Conservation (phyloP, 2,113 vertebrate species). For the Sakesphorus luctuosus region DNA sequence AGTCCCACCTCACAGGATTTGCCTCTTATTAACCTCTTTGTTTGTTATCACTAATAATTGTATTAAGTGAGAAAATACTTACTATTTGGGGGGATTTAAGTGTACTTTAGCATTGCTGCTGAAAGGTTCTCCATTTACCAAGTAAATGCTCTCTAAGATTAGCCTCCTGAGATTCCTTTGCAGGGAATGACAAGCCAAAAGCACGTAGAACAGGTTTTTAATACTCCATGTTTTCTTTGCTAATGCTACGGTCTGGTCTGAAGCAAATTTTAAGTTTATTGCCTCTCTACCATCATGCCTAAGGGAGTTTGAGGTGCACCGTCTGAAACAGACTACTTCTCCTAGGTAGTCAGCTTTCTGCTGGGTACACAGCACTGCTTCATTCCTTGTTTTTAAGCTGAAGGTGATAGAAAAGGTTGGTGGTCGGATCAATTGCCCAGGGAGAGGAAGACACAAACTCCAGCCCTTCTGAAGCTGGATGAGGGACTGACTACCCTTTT, state of each 20-base stretch:
- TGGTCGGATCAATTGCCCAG: not conserved
- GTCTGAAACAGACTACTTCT: not conserved
- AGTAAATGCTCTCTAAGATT: not conserved
- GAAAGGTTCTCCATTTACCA: not conserved
- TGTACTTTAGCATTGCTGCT: not conserved
- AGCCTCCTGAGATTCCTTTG: not conserved
- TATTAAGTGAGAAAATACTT: not conserved
- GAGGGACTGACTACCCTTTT: accelerated
- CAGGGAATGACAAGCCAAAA: not conserved
- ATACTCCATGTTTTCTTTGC: not conserved
- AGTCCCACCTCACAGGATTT: too few relatives aligned
- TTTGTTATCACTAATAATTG: not conserved
- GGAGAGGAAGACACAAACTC: not conserved
- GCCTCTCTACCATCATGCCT: accelerated
- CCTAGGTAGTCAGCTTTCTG: not conserved
- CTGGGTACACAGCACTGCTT: not conserved
- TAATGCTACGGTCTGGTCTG: not conserved
- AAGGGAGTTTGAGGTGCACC: not conserved
- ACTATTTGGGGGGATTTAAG: not conserved
- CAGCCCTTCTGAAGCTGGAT: not conserved
- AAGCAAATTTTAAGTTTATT: not conserved
- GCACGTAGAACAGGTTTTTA: not conserved
- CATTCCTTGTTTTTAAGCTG: not conserved
- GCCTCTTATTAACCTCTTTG: too few relatives aligned
- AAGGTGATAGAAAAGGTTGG: not conserved